phyloP scores from a whole-genome alignment of 1,140 invertebrate genomes.

The Whitmania pigra region DNA sequence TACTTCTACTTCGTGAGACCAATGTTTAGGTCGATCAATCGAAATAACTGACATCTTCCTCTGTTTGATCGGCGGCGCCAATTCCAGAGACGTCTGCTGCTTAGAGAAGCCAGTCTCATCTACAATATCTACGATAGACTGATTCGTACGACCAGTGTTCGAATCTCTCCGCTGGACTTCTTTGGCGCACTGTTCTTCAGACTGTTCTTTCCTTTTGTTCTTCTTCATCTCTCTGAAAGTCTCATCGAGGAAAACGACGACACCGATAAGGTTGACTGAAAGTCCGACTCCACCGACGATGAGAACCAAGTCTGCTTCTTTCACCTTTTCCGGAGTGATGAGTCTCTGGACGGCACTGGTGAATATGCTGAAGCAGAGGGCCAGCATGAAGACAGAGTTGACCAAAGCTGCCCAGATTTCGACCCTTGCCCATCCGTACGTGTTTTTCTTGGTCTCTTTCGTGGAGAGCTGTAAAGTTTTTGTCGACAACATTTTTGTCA shows the following conservation, averaged over 20 bases:
- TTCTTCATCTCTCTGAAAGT: conserved; percentile 20
- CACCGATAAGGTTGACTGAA: conserved; percentile 46
- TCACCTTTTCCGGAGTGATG: conserved; percentile 49
- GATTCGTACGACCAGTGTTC: background rate
- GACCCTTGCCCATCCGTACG: conserved; percentile 49
- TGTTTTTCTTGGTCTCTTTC: conserved; percentile 42
- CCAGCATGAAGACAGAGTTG: conserved; percentile 48
- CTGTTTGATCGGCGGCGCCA: too few relatives aligned
- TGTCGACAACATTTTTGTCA: too few relatives aligned
- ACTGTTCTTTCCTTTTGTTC: background rate
- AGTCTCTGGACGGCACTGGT: conserved; percentile 40
- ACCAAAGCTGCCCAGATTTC: conserved; percentile 50
- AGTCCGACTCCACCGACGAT: conserved; percentile 46
- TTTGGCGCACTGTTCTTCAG: background rate
- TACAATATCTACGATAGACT: background rate
- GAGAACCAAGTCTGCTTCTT: conserved; percentile 43
- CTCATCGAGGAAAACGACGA: conserved; percentile 39
- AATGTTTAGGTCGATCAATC: too few relatives aligned
- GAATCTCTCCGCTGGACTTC: background rate
- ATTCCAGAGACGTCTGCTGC: too few relatives aligned
- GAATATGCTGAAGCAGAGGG: conserved; percentile 48
- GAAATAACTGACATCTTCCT: too few relatives aligned
- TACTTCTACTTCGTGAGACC: too few relatives aligned
- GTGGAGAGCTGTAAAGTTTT: conserved; percentile 30
- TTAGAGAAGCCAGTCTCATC: background rate